Conservation (phyloP, 2,113 vertebrate genomes). For the Semnopithecus entellus region DNA sequence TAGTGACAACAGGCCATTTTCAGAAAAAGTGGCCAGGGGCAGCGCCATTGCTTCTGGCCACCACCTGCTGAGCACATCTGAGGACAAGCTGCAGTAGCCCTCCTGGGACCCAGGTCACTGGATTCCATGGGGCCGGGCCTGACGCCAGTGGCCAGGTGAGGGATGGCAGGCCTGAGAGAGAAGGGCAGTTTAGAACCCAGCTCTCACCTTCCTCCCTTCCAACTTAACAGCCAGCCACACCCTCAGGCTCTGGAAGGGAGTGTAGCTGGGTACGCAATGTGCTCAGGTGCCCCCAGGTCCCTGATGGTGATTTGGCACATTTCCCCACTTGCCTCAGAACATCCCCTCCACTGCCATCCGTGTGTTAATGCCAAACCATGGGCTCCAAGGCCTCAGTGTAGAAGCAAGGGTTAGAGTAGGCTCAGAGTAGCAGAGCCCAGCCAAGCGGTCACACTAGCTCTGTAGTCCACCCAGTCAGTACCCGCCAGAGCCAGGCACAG, state of each 20-base stretch:
- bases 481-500: accelerated
- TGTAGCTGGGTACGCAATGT: not conserved
- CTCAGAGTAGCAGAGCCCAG: not conserved
- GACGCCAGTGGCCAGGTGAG: accelerated
- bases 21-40: not conserved
- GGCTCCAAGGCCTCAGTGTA: not conserved
- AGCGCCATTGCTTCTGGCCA: not conserved
- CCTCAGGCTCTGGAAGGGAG: not conserved
- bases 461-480: accelerated
- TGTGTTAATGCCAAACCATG: not conserved
- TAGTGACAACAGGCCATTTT: not conserved
- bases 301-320: no score
- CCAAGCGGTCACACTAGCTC: not conserved
- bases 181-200: not conserved
- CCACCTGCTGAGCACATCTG: not conserved
- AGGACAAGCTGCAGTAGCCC: no score
- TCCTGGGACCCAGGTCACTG: no score
- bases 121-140: not conserved
- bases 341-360: not conserved
- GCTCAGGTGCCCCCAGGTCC: not conserved
- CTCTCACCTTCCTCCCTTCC: not conserved
- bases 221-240: not conserved
- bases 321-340: not conserved
- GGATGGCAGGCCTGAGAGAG: not conserved
- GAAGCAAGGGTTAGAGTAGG: not conserved